These are phyloP conservation scores for Perccottus glenii DNA, from an alignment of 2,113 vertebrate genomes.

Conservation along the genomic window DNA sequence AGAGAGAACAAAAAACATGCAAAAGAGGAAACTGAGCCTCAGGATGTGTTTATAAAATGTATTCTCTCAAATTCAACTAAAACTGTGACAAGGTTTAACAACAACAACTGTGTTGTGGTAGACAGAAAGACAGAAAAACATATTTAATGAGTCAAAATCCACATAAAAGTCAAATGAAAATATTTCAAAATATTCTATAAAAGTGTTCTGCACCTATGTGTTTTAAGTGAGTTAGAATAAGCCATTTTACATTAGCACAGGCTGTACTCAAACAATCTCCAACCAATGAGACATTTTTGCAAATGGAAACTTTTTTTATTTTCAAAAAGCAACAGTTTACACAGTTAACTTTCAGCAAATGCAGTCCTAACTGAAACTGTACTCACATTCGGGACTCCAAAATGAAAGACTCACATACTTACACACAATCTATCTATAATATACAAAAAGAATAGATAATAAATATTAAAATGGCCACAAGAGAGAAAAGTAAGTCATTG, in stretches of 20 bases:
- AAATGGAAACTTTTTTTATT: slow-evolving; percentile 97
- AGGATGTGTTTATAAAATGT: not conserved
- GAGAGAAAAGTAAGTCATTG: slow-evolving; percentile 94
- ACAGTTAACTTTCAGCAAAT: slow-evolving; percentile 99
- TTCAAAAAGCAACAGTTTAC: slow-evolving; percentile 99
- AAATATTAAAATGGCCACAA: slow-evolving; percentile 95
- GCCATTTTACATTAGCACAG: not conserved
- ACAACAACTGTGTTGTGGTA: not conserved
- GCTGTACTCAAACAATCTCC: slow-evolving; percentile 27
- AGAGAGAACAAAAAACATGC: slow-evolving; percentile 24
- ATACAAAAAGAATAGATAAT: slow-evolving; percentile 97
- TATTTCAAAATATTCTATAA: not conserved
- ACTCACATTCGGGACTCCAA: slow-evolving; percentile 98
- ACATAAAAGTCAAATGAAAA: not conserved
- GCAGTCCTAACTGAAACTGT: slow-evolving; percentile 99
- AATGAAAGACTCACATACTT: slow-evolving; percentile 98
- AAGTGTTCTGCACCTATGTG: not conserved
- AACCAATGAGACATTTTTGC: slow-evolving; percentile 83
- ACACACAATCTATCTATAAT: slow-evolving; percentile 96
- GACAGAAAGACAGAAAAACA: not conserved
- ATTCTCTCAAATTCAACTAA: slow-evolving; percentile 23
- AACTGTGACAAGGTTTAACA: slow-evolving; percentile 26
- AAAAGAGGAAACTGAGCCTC: not conserved
- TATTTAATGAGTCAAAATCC: not conserved
- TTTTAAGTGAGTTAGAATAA: not conserved